These are phyloP conservation scores for Corydoras sp. DNA, from an alignment of 2,113 vertebrate species.

Conservation along the genomic window DNA sequence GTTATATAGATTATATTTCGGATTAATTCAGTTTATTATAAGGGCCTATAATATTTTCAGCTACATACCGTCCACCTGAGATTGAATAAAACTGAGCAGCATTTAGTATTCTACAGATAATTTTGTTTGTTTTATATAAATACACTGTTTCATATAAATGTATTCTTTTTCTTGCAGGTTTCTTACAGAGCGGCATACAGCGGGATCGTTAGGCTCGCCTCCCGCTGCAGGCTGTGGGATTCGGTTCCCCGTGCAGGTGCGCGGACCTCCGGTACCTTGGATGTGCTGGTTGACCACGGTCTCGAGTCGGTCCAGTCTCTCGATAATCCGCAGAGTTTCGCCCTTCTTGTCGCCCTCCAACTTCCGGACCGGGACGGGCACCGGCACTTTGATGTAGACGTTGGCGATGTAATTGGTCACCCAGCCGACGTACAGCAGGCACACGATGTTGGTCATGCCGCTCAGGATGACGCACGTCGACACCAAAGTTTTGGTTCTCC, in stretches of 20 bases:
- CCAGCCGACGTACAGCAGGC: constrained; percentile 96
- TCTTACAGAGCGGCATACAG: too few relatives aligned
- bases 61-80: too few relatives aligned
- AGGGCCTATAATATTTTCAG: too few relatives aligned
- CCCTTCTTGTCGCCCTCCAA: constrained; percentile 87
- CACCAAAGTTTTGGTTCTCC: constrained; percentile 99
- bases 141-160: too few relatives aligned
- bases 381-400: constrained; percentile 88
- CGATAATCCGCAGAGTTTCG: constrained; percentile 91
- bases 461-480: constrained; percentile 98
- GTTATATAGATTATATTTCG: too few relatives aligned
- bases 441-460: constrained; percentile 96
- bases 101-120: too few relatives aligned
- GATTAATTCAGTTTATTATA: too few relatives aligned
- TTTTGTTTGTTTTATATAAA: too few relatives aligned
- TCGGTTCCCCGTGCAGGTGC: background rate
- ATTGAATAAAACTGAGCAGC: too few relatives aligned
- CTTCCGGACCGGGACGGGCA: constrained; percentile 84
- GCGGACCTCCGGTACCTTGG: constrained; percentile 75
- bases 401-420: constrained; percentile 97
- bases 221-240: too few relatives aligned
- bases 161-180: too few relatives aligned
- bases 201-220: too few relatives aligned
- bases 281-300: constrained; percentile 97
- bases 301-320: constrained; percentile 91